These are phyloP conservation scores for Coracias cyanogaster DNA, from an alignment of 2,797 vertebrate genomes.

Conservation along the genomic window DNA sequence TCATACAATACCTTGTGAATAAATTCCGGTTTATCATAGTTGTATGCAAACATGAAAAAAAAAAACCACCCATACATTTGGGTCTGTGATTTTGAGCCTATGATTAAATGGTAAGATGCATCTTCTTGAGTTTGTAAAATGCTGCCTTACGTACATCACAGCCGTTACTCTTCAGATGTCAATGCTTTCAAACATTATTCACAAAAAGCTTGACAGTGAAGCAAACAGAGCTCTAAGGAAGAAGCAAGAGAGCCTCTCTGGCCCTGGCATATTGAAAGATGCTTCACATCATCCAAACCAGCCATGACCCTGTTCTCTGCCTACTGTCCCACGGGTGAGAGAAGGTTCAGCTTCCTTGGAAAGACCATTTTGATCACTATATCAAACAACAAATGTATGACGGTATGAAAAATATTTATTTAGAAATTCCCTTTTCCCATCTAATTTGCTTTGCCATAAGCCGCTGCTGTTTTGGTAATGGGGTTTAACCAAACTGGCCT, in stretches of 20 bases:
- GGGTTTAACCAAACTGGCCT: background rate
- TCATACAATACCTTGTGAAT: constrained; percentile 45
- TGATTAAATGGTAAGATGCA: constrained; percentile 51
- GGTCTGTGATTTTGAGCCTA: constrained; percentile 36
- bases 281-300: background rate
- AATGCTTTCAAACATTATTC: background rate
- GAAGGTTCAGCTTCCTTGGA: background rate
- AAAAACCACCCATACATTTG: background rate
- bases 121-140: background rate
- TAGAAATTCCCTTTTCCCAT: background rate
- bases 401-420: background rate
- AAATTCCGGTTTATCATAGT: constrained; percentile 59
- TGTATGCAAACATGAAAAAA: background rate
- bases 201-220: background rate
- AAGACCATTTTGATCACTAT: fast-evolving
- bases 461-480: background rate
- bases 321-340: fast-evolving
- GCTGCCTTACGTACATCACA: constrained; percentile 7
- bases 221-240: background rate
- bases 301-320: background rate
- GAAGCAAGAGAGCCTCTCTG: background rate
- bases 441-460: background rate
- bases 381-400: background rate
- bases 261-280: background rate
- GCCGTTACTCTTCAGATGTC: constrained; percentile 2